phyloP scores from a whole-genome alignment of 92 coral and sea anemone species.

The Parazoanthus darwini region DNA sequence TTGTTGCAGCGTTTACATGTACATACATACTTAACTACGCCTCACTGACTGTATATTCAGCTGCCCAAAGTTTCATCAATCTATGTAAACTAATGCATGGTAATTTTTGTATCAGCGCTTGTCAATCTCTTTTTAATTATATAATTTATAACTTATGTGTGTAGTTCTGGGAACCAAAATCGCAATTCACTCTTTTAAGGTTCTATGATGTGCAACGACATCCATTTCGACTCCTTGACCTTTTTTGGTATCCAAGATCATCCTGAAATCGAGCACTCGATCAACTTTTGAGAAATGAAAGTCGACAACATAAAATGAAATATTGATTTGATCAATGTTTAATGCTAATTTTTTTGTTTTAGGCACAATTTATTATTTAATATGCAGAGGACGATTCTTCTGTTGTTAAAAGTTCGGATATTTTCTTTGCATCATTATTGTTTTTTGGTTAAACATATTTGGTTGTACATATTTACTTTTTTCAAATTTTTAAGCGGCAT shows the following conservation, averaged over 20 bases:
- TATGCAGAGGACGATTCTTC: neutral
- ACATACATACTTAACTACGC: neutral
- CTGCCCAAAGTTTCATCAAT: neutral
- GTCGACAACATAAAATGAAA: neutral
- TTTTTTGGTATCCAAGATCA: neutral
- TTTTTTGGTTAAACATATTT: too few relatives aligned
- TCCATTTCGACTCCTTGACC: neutral
- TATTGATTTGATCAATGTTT: too few relatives aligned
- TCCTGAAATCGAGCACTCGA: neutral
- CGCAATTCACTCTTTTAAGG: neutral
- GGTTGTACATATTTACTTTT: too few relatives aligned
- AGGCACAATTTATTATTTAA: neutral
- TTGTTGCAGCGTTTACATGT: too few relatives aligned
- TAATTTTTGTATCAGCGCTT: neutral
- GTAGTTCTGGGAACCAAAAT: neutral
- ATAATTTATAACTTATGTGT: neutral
- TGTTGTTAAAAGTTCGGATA: neutral
- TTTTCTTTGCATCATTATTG: neutral
- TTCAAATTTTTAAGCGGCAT: too few relatives aligned
- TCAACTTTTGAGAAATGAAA: neutral
- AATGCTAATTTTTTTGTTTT: too few relatives aligned
- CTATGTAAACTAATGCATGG: neutral
- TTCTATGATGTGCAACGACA: neutral
- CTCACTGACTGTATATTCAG: neutral
- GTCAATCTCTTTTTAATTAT: too few relatives aligned